phyloP scores from a whole-genome alignment of 1,140 invertebrate genomes.

The Nilaparvata lugens region DNA sequence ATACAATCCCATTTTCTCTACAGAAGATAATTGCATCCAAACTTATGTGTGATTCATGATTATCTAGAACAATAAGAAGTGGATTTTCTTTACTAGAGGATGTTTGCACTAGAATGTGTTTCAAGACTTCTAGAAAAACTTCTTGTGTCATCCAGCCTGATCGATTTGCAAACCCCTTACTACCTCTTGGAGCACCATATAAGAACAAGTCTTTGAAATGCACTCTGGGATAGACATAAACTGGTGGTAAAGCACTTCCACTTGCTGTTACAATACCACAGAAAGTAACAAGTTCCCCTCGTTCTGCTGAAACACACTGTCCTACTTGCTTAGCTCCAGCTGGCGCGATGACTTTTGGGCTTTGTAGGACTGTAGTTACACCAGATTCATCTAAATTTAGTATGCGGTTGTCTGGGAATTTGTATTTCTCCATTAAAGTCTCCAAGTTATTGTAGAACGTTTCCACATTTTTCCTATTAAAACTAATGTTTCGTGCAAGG shows the following conservation, averaged over 20 bases:
- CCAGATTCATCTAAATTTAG: conserved; percentile 29
- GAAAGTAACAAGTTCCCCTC: conserved; percentile 28
- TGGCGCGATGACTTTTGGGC: conserved; percentile 27
- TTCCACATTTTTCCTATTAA: conserved; percentile 25
- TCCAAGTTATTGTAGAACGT: no score
- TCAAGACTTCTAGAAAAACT: no score
- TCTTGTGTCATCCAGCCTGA: no score
- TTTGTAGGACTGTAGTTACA: conserved; percentile 27
- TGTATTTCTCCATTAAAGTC: conserved; percentile 5
- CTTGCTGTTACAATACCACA: conserved; percentile 23
- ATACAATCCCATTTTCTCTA: no score
- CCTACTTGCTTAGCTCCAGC: conserved; percentile 29
- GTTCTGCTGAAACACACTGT: conserved; percentile 28
- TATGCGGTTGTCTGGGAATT: conserved; percentile 13
- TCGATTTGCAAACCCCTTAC: conserved; percentile 6
- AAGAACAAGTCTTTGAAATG: conserved; percentile 26
- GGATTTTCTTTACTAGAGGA: no score
- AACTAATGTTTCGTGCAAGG: conserved; percentile 30
- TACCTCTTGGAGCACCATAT: conserved; percentile 28
- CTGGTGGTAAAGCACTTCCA: conserved; percentile 27
- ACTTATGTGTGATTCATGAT: no score
- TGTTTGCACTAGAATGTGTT: no score
- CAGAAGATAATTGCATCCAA: no score
- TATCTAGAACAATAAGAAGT: no score
- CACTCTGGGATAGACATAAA: conserved; percentile 30